Evolutionary conservation across 2,113 vertebrate species (phyloP), one percentile per base, ranked within the genome.

Genomic region (Sigmodon hispidus): DNA sequence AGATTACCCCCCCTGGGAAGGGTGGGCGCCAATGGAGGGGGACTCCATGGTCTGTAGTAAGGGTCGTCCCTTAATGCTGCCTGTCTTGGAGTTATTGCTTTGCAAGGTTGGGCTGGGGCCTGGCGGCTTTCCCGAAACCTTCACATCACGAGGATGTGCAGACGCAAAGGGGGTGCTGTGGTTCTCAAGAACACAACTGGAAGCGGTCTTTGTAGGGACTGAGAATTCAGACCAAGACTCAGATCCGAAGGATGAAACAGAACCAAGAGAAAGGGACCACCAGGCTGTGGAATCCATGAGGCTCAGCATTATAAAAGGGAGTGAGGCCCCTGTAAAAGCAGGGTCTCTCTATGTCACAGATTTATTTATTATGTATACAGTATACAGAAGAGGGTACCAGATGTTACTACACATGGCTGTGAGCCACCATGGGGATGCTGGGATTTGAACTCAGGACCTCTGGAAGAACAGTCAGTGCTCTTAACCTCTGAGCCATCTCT

Each of bases 61-160:
- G 57, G 92, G 40, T 19, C 76, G 65, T 48, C 87, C 81, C 69
- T 94, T 7, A 9, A 57, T 17, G 70, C 89, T 67, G 65, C n/a
- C 80, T 90, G 92, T 61, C 91, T 76, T 0, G 5, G 67, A 63
- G 73, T 5, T 40, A 55, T 10, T 21, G 7, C 55, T 76, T 77
- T 91, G 31, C 77, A 87, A 87, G 93, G 95, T 72, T 13, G 76
- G 91, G 84, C 83, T 94, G 95, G 94, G 91, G 96, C 86, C 91
- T 67, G 55, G 43, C 81, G 26, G 86, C 75, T 59, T 61, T 72
- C 31, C 76, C 0, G 87, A 97, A 95, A 97, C 95, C 87, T 85
- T 96, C 87, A 72, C 93, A 81, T 96, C 80, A 0, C 89, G 11
- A 0, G 17, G 95, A 96, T 92, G 93, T 92, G 96, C 61, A 5